These are phyloP conservation scores for Lymantria dispar DNA, from an alignment of 2,888 invertebrate species.

Conservation along the genomic window DNA sequence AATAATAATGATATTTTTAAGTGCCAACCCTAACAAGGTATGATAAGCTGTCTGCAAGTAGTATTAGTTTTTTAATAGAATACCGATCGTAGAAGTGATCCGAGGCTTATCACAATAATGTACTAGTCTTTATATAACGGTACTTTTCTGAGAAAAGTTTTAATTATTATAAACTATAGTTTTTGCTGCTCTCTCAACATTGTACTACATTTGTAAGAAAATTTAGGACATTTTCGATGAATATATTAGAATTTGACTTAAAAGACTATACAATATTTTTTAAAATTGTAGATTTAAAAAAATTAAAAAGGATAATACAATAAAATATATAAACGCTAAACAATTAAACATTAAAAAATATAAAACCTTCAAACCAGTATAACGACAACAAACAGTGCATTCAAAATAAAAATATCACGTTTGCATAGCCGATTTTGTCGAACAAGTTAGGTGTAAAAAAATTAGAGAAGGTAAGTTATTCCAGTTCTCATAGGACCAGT, in stretches of 20 bases:
- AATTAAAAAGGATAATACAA: no score
- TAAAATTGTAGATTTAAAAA: no score
- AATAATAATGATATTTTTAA: neutral
- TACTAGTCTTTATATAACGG: conserved; percentile 13
- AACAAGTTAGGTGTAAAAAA: conserved; percentile 23
- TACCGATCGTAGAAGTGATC: conserved; percentile 1
- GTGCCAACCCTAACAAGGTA: conserved; percentile 3
- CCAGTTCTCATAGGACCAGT: conserved; percentile 47
- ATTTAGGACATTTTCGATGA: neutral
- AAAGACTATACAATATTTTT: no score
- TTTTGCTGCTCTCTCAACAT: neutral
- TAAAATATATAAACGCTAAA: neutral
- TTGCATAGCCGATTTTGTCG: conserved; percentile 23
- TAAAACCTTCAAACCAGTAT: conserved; percentile 2
- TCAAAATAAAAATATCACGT: conserved; percentile 18
- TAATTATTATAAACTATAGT: no score
- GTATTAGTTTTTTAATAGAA: conserved; percentile 2
- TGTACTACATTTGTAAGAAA: neutral
- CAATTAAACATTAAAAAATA: neutral
- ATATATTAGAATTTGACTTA: no score
- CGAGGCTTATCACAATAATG: conserved; percentile 8
- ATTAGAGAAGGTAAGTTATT: conserved; percentile 22
- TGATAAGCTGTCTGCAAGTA: neutral
- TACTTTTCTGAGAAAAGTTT: neutral
- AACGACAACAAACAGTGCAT: conserved; percentile 2